Percentiles rank a stretch among this genome's conserved stretches.
These are phyloP conservation scores for Dysdera silvatica DNA, from an alignment of 1,140 invertebrate genomes.

Conservation along the genomic window DNA sequence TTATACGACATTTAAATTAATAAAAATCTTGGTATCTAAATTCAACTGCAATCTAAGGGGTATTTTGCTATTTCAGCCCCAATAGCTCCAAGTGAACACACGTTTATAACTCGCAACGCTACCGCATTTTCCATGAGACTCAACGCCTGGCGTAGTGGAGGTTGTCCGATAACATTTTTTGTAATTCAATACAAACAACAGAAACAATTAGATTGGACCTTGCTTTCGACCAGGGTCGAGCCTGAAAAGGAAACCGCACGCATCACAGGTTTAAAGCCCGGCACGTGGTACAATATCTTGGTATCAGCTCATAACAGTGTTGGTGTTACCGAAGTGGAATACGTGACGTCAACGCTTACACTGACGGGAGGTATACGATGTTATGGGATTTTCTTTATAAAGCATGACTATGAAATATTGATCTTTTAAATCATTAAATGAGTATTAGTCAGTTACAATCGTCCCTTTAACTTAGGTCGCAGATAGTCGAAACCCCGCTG, in stretches of 20 bases:
- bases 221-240: constrained; percentile 31
- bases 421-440: too few relatives aligned
- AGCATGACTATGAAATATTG: too few relatives aligned
- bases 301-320: constrained; percentile 94
- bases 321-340: constrained; percentile 87
- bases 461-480: too few relatives aligned
- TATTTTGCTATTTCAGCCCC: constrained; percentile 33
- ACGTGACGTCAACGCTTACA: constrained; percentile 91
- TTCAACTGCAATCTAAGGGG: too few relatives aligned
- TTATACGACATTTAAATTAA: too few relatives aligned
- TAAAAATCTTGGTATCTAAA: too few relatives aligned
- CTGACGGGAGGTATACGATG: constrained; percentile 58
- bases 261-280: constrained; percentile 34
- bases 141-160: constrained; percentile 48
- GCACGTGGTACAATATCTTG: constrained; percentile 50
- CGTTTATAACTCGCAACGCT: constrained; percentile 40
- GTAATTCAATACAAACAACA: constrained; percentile 36
- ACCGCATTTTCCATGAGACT: constrained; percentile 47
- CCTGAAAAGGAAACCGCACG: constrained; percentile 23
- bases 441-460: too few relatives aligned
- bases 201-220: constrained; percentile 35
- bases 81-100: constrained; percentile 32
- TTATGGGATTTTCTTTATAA: too few relatives aligned
- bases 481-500: too few relatives aligned
- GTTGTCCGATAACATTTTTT: constrained; percentile 48